Base-by-base conservation (phyloP, 2,113 vertebrate genomes). In the Brevimyrus niger region DNA sequence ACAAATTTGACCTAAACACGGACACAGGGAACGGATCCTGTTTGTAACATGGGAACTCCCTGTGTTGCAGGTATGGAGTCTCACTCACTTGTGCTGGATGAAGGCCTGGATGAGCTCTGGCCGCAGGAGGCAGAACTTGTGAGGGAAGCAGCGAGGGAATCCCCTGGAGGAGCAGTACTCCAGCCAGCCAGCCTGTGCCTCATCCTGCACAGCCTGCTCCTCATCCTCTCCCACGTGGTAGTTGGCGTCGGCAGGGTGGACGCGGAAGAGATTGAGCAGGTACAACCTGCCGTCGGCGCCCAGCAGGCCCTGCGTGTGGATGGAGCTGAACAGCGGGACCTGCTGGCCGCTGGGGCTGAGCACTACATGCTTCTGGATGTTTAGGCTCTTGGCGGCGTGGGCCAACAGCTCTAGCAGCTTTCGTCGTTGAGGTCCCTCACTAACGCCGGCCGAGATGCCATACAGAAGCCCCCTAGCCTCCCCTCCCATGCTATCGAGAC, bases 221-320 rank as follows among this genome's bases (percentile, higher is more conserved):
- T 46, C 85, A 92, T 82, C 92, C 91, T 21, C 88, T 88, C 31
- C 92, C 86, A 6, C 90, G 73, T 93, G 94, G 91, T 95, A 97
- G 93, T 97, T 97, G 90, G 93, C 93, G 90, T 97, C 96, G 17
- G 94, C 94, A 10, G 96, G 96, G 61, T 95, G 94, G 84, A 89
- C 96, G 80, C 95, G 94, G 90, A 96, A 96, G 21, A 97, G 94
- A 90, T 97, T 96, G 51, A 97, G 93, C 89, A 97, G 83, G 91
- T 97, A 97, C 90, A 94, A 95, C 53, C 96, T 94, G 4, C 95
- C 93, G 58, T 97, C 96, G 11, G 96, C 95, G 3, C 96, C 96
- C 90, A 97, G 80, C 27, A 97, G 92, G 3, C 96, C 96, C 91
- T 97, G 95, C 7, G 95, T 94, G 7, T 97, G 96, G 69, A 95